These are phyloP conservation scores for Macrophya alboannulata DNA, from an alignment of 2,888 invertebrate genomes.

Conservation along the genomic window DNA sequence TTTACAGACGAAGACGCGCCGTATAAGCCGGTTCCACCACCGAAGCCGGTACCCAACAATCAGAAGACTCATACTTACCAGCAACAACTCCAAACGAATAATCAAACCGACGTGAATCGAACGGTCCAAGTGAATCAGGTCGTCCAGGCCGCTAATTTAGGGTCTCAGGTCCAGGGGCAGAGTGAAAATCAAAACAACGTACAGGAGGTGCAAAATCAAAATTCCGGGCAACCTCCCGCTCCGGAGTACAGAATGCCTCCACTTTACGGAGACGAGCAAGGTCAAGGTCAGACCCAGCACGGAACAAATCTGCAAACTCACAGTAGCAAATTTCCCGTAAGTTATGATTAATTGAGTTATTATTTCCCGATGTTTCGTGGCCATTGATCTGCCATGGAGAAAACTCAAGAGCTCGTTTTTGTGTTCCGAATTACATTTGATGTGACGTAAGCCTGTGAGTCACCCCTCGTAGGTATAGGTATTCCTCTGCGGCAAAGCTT, in stretches of 20 bases:
- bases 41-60: conserved; percentile 82
- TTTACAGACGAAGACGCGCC: conserved; percentile 82
- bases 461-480: neutral
- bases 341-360: conserved; percentile 70
- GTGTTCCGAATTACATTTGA: neutral
- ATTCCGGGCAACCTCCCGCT: conserved; percentile 57
- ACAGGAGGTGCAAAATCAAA: conserved; percentile 40
- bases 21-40: conserved; percentile 83
- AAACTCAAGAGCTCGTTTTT: neutral
- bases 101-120: conserved; percentile 37
- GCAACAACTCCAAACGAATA: conserved; percentile 37
- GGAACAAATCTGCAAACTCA: conserved; percentile 85
- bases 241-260: conserved; percentile 78
- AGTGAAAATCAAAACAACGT: conserved; percentile 9
- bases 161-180: neutral
- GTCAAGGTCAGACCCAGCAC: conserved; percentile 79
- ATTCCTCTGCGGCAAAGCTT: neutral
- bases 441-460: neutral
- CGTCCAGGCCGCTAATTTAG: neutral
- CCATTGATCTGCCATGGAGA: neutral
- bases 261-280: conserved; percentile 78
- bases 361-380: neutral
- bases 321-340: conserved; percentile 91
- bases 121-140: neutral
- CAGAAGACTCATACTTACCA: conserved; percentile 68